Percentiles rank a stretch among this genome's conserved stretches.
These are phyloP conservation scores for Clepsis dumicolana DNA, from an alignment of 2,888 invertebrate genomes.

Conservation along the genomic window DNA sequence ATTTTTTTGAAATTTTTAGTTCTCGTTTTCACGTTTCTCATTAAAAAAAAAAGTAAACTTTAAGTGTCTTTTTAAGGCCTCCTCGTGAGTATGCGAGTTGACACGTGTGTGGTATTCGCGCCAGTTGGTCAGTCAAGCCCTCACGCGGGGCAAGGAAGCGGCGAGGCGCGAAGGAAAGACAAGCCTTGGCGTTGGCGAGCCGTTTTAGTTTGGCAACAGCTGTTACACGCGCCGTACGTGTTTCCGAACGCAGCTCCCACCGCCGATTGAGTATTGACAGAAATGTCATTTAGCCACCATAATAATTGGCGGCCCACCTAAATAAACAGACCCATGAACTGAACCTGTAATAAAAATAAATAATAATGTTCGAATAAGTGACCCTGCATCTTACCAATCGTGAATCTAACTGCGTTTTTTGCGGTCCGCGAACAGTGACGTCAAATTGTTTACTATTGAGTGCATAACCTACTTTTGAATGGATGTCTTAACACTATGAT, in stretches of 20 bases:
- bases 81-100: constrained; percentile 25
- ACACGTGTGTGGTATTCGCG: constrained; percentile 36
- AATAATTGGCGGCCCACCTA: constrained; percentile 53
- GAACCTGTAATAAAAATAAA: background rate
- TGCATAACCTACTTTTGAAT: constrained; percentile 40
- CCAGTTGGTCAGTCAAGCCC: constrained; percentile 40
- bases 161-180: constrained; percentile 48
- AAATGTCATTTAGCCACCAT: constrained; percentile 63
- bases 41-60: background rate
- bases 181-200: constrained; percentile 19
- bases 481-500: constrained; percentile 34
- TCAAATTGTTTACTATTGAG: constrained; percentile 45
- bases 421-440: constrained; percentile 39
- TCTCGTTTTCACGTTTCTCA: too few species aligned
- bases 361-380: constrained; percentile 38
- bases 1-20: background rate
- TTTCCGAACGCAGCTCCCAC: constrained; percentile 64
- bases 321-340: constrained; percentile 32
- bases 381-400: constrained; percentile 45
- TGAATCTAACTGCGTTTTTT: constrained; percentile 40
- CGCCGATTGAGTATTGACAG: constrained; percentile 57
- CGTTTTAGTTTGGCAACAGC: constrained; percentile 71
- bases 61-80: background rate
- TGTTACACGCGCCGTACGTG: constrained; percentile 65
- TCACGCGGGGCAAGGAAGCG: constrained; percentile 52